Percentiles rank a stretch among this genome's conserved stretches.
These are phyloP conservation scores for Aphidius ervi DNA, from an alignment of 1,140 invertebrate species.

Conservation along the genomic window DNA sequence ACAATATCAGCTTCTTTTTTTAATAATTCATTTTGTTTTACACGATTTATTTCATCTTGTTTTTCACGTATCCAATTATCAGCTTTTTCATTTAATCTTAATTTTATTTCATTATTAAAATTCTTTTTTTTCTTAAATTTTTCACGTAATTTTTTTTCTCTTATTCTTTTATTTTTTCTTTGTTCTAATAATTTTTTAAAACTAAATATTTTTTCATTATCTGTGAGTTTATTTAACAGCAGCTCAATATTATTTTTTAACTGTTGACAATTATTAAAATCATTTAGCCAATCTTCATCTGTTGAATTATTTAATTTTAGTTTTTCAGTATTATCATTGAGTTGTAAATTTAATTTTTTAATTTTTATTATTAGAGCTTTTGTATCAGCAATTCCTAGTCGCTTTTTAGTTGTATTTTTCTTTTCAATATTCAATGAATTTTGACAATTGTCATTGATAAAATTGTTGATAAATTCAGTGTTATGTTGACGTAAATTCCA, in stretches of 20 bases:
- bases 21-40: conserved; percentile 63
- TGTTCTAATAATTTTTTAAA: conserved; percentile 53
- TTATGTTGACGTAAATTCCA: conserved; percentile 30
- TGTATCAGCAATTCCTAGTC: conserved; percentile 38
- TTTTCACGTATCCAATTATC: conserved; percentile 61
- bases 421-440: conserved; percentile 10
- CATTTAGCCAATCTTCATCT: conserved; percentile 54
- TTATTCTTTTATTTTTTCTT: conserved; percentile 56
- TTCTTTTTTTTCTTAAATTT: conserved; percentile 49
- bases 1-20: conserved; percentile 66
- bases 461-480: conserved; percentile 34
- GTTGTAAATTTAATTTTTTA: conserved; percentile 44
- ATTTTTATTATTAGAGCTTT: conserved; percentile 38
- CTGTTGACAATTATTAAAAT: conserved; percentile 38
- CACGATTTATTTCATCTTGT: conserved; percentile 59
- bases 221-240: conserved; percentile 49
- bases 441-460: conserved; percentile 22
- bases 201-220: conserved; percentile 46
- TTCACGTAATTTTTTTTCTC: conserved; percentile 50
- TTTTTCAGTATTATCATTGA: conserved; percentile 42
- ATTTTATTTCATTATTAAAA: conserved; percentile 40
- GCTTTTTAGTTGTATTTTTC: conserved; percentile 21
- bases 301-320: conserved; percentile 42
- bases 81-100: conserved; percentile 51
- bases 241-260: conserved; percentile 20